Evolutionary conservation across 92 coral and sea anemone species (phyloP).

Genomic region (Parazoanthus swiftii): DNA sequence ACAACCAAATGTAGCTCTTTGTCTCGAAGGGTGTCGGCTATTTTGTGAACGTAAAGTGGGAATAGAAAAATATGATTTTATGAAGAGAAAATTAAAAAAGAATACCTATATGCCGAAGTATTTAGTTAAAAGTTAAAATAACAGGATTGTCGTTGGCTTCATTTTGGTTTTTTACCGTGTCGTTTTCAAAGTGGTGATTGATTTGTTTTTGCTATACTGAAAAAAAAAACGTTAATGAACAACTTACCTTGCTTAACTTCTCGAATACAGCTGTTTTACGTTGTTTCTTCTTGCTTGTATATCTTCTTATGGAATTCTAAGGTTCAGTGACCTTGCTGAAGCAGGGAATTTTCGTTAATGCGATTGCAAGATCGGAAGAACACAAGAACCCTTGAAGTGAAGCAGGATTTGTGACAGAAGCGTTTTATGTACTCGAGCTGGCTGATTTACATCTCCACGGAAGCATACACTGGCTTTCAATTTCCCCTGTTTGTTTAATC

Average conservation of each 20-base stretch:
- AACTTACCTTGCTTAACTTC: background rate
- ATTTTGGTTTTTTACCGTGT: too few relatives aligned
- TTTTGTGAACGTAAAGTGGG: background rate
- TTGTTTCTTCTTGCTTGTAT: too few relatives aligned
- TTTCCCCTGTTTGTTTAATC: slow-evolving; percentile 45
- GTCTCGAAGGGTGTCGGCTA: background rate
- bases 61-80: too few relatives aligned
- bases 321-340: background rate
- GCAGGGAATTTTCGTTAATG: background rate
- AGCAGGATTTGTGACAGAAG: background rate
- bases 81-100: background rate
- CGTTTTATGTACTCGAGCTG: slow-evolving; percentile 37
- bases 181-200: background rate
- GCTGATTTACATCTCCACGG: slow-evolving; percentile 37
- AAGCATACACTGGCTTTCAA: slow-evolving; percentile 26
- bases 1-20: background rate
- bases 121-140: too few relatives aligned
- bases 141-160: background rate
- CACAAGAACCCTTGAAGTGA: slow-evolving; percentile 12
- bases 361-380: background rate
- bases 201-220: background rate
- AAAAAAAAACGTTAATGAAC: background rate
- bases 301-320: background rate
- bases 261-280: background rate
- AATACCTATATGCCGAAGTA: too few relatives aligned